These are phyloP conservation scores for Epinephelus awoara DNA, from an alignment of 2,797 vertebrate genomes.

Conservation along the genomic window DNA sequence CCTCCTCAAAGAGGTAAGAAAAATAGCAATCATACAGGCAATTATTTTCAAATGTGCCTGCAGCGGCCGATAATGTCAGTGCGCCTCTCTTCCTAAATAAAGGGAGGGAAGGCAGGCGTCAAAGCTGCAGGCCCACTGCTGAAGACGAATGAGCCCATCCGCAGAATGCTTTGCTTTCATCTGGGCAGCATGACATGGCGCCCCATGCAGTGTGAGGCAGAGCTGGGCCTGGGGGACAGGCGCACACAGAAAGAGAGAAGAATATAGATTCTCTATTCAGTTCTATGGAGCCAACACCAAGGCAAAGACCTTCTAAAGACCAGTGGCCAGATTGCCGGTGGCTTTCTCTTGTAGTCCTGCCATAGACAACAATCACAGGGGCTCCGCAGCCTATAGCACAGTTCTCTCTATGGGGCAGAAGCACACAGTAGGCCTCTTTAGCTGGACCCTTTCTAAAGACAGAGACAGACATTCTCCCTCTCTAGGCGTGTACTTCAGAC, in stretches of 20 bases:
- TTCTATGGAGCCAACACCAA: slow-evolving; percentile 62
- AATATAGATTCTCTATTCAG: slow-evolving; percentile 77
- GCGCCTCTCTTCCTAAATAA: slow-evolving; percentile 83
- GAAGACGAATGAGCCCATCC: slow-evolving; percentile 82
- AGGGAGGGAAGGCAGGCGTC: slow-evolving; percentile 79
- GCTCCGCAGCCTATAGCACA: slow-evolving; percentile 62
- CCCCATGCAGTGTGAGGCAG: slow-evolving; percentile 79
- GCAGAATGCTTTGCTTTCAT: slow-evolving; percentile 81
- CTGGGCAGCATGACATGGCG: slow-evolving; percentile 78
- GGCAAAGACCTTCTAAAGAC: slow-evolving; percentile 74
- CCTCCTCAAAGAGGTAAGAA: slow-evolving; percentile 87
- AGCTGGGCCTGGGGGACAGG: slow-evolving; percentile 72
- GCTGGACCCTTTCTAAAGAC: slow-evolving; percentile 60
- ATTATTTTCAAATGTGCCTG: slow-evolving; percentile 88
- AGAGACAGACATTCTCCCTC: slow-evolving; percentile 57
- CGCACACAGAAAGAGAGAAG: slow-evolving; percentile 60
- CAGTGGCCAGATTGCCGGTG: slow-evolving; percentile 74
- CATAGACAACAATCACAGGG: slow-evolving; percentile 63
- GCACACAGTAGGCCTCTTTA: slow-evolving; percentile 63
- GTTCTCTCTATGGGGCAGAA: slow-evolving; percentile 58
- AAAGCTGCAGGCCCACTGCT: slow-evolving; percentile 77
- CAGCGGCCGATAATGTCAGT: slow-evolving; percentile 87
- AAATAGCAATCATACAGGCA: slow-evolving; percentile 88
- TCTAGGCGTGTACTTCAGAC: slow-evolving; percentile 66
- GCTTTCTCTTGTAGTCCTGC: slow-evolving; percentile 67